Percentiles rank a stretch among this genome's conserved stretches.
These are phyloP conservation scores for Aphodius granarius DNA, from an alignment of 2,888 invertebrate genomes.

Conservation along the genomic window DNA sequence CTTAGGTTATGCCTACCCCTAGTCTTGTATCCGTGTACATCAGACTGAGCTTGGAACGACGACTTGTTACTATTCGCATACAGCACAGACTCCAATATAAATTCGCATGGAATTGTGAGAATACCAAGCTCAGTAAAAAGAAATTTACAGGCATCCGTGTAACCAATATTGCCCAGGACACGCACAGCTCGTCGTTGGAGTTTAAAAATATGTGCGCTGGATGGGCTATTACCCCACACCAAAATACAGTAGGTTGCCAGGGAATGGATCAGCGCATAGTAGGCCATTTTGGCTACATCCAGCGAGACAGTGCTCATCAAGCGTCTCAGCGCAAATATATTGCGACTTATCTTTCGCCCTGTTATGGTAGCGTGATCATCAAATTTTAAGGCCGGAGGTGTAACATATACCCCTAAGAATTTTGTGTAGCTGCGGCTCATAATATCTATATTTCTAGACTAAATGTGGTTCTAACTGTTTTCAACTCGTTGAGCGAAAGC, in stretches of 20 bases:
- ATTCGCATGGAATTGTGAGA: not conserved
- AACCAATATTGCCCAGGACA: not conserved
- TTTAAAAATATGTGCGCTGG: not conserved
- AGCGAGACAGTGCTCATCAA: not conserved
- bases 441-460: not conserved
- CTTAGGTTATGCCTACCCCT: no score
- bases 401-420: not conserved
- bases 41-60: no score
- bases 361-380: not conserved
- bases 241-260: not conserved
- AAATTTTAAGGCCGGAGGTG: not conserved
- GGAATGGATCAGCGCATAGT: not conserved
- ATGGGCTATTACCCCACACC: not conserved
- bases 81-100: not conserved
- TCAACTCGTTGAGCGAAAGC: not conserved
- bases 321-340: not conserved
- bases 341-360: not conserved
- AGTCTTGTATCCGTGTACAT: no score
- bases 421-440: not conserved
- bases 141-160: not conserved
- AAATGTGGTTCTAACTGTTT: not conserved
- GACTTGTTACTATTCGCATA: not conserved
- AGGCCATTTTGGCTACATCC: not conserved
- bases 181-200: not conserved
- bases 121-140: not conserved